Base-by-base conservation (phyloP, 1,140 invertebrate species). In the Aphidius ervi region DNA sequence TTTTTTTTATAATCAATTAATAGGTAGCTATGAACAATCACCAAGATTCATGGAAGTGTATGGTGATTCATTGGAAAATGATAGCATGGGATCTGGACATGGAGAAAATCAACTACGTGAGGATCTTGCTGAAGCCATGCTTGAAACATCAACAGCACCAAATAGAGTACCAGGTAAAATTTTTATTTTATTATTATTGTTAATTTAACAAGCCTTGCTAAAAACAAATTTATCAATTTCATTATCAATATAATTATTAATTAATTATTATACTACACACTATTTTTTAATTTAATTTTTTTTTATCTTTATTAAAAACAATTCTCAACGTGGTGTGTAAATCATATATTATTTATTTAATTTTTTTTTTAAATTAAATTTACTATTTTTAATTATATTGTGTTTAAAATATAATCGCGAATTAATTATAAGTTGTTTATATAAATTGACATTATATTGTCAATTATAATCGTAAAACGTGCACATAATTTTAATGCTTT, bases 111-210 rank as follows among this genome's bases (percentile, higher is more conserved):
- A 92, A 70, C 81, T 97, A 3, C 85, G 88, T 69, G 92, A 96
- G 76, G 93, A 94, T 78, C 81, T 97, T 48, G 95, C 94, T 1
- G 94, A 97, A 79, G 94, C 94, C 49, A 97, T 97, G 95, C 83
- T 92, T 54, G 94, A 94, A 73, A 87, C 87, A 16, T 87, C 88
- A 8, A 77, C 84, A 8, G 78, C 78, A 8, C 76, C 79, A 5
- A 72, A 77, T 59, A 77, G 83, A 70, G 85, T 86, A 57, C 78
- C 82, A 70, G 86, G 86, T 88, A 81, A 20, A 52, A n/a, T n/a
- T 47, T 50, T 23, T 9, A 42, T 46, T 42, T 48, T 10, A 56
- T 6, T 58, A 43, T 16, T 61, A 6, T 45, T 20, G 10, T 37
- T 53, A 43, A 43, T 10, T 5, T 50, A 31, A 31, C 23, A 31